A percentile compares a stretch with the other conserved stretches of the same genome.
phyloP scores from a whole-genome alignment of 2,113 vertebrate species.

The Lucifuga dentata region DNA sequence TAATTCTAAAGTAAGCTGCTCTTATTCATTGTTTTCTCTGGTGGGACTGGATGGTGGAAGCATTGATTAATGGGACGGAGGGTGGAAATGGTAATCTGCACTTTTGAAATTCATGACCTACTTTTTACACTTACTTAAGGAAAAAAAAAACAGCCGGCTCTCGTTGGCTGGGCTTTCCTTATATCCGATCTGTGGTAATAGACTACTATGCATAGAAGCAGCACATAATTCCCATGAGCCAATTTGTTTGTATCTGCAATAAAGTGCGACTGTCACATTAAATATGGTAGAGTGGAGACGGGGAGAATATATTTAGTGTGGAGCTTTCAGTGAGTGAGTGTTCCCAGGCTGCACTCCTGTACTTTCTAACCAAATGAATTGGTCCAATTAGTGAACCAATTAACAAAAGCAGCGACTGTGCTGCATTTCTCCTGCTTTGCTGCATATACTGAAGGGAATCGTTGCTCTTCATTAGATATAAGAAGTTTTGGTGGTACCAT shows the following conservation, averaged over 20 bases:
- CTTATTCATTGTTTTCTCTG: conserved; percentile 80
- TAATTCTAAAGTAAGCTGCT: conserved; percentile 75
- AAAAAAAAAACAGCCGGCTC: conserved; percentile 34
- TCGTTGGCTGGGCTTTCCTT: conserved; percentile 37
- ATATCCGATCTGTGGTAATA: conserved; percentile 59
- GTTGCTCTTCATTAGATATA: too few species aligned
- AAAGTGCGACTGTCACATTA: conserved; percentile 66
- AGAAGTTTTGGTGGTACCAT: too few species aligned
- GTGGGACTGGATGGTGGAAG: conserved; percentile 67
- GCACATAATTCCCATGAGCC: conserved; percentile 57
- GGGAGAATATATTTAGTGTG: conserved; percentile 52
- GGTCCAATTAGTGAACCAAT: conserved; percentile 56
- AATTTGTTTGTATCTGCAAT: conserved; percentile 72
- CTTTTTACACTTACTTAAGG: conserved; percentile 77
- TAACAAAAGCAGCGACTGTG: conserved; percentile 37
- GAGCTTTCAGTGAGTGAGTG: conserved; percentile 34
- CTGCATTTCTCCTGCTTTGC: conserved; percentile 13
- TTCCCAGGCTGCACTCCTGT: conserved; percentile 9
- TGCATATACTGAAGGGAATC: too few species aligned
- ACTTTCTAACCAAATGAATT: conserved; percentile 42
- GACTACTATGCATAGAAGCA: conserved; percentile 46
- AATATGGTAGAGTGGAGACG: conserved; percentile 53
- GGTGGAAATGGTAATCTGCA: conserved; percentile 77
- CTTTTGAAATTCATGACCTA: conserved; percentile 80
- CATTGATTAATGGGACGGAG: conserved; percentile 79